Conservation (phyloP, 2,113 vertebrate species). For the Empidonax traillii region DNA sequence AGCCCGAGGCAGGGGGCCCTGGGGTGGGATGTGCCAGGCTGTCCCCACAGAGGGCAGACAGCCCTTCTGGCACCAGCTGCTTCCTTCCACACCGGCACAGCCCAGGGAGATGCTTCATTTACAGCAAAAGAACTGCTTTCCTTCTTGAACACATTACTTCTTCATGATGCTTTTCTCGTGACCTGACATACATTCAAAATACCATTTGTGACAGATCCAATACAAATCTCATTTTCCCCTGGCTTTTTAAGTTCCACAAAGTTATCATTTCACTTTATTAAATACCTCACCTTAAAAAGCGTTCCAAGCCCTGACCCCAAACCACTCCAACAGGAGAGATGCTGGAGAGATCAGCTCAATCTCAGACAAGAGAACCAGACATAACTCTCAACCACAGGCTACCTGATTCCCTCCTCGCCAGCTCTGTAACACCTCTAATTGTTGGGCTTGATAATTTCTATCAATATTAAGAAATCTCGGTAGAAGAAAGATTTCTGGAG, state of each 20-base stretch:
- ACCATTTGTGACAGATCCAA: neutral
- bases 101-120: neutral
- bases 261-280: neutral
- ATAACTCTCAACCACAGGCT: neutral
- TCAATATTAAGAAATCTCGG: neutral
- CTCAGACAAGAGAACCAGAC: neutral
- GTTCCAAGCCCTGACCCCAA: neutral
- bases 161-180: neutral
- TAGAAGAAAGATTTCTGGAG: neutral
- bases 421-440: neutral
- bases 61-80: neutral
- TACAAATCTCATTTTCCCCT: neutral
- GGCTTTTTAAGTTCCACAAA: neutral
- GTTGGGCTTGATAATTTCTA: neutral
- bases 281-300: neutral
- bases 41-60: neutral
- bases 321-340: neutral
- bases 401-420: neutral
- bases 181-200: neutral
- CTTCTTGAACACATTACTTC: neutral
- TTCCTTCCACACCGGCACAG: neutral
- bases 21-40: neutral
- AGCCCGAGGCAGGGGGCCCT: neutral
- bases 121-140: neutral
- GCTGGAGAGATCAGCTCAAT: neutral